Base-by-base conservation (phyloP, 2,797 vertebrate species). In the Leuciscus waleckii region DNA sequence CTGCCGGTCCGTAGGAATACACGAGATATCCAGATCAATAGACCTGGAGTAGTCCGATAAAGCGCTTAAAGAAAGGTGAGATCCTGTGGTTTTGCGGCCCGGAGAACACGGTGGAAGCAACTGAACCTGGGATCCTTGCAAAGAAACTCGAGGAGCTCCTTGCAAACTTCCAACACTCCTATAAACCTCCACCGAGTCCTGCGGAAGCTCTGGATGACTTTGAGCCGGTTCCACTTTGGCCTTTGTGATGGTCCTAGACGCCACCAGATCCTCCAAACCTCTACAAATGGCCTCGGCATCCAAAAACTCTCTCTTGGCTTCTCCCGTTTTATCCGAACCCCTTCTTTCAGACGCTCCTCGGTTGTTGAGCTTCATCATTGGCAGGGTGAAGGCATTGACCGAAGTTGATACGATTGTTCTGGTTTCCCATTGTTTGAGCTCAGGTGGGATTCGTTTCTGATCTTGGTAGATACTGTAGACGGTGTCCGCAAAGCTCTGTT, bases 391-490 rank as follows among this genome's bases (percentile, higher is more conserved):
- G 84, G 95, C 92, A 46, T 94, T 96, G 83, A 96, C 89, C 0
- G 96, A 96, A 63, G 96, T 95, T 58, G 93, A 92, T 21, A 96
- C 83, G 13, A 95, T 92, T 56, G 95, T 97, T 84, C 93, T 95
- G 26, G 88, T 85, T 37, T 90, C 90, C 86, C 90, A 89, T 65
- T 88, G 88, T 49, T 83, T 88, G 69, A 83, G 69, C 41, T 82
- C 75, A 58, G 87, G 9, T 17, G 77, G 63, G 14, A 77, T 56
- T 49, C 29, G 84, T 37, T 93, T 92, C 21, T 43, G 94, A 75
- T 96, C 96, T 63, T 13, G 93, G 89, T 93, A 96, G 90, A 97
- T 95, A 91, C 96, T 97, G 90, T 96, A 97, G 82, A 97, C 96
- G 0, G 95, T 94, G 85, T 96, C 95, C 0, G 93, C 91, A 87